Evolutionary conservation across 2,797 vertebrate genomes (phyloP), one percentile per base, ranked within the genome.

Genomic region (Mus spretus): DNA sequence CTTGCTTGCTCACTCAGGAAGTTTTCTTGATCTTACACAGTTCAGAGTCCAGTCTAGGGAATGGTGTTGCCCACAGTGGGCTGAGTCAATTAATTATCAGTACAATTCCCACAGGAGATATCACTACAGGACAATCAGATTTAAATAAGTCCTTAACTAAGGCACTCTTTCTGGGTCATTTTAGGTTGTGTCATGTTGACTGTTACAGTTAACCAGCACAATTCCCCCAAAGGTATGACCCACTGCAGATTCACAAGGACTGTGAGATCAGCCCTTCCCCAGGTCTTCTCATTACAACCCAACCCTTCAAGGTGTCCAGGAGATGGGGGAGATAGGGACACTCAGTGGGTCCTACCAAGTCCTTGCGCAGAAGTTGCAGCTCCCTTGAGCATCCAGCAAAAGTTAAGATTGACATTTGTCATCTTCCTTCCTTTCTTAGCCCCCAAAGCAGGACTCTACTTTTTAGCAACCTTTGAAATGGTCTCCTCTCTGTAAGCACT

Each of bases 381-480:
- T 80, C 26, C 50, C 63, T 55, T 24, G 6, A 84, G 44, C 31
- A n/a, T 37, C 78, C 4, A 3, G 37, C 10, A 24, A 13, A 72
- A 80, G 40, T 24, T 8, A 78, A 85, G n/a, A 57, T 15, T 74
- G 78, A 4, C 12, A 3, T 44, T 82, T 85, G 20, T 77, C 82
- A 82, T 82, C 57, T 92, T 92, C 0, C 0, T 44, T 59, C 31
- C 26, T 93, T 72, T 15, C 79, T 80, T 50, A 34, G 55, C 20
- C 47, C n/a, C 61, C 12, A 88, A 31, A 81, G 47, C 22, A 40
- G 59, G 31, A 17, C 3, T 80, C 84, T 92, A 82, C 93, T 88
- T 86, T 82, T 85, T 67, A 90, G 93, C 92, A 95, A 95, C 50
- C 24, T 78, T 92, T 78, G 65, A 82, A 57, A 91, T 91, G 40